phyloP scores from a whole-genome alignment of 1,140 invertebrate species.

The Aradophagus sp. region DNA sequence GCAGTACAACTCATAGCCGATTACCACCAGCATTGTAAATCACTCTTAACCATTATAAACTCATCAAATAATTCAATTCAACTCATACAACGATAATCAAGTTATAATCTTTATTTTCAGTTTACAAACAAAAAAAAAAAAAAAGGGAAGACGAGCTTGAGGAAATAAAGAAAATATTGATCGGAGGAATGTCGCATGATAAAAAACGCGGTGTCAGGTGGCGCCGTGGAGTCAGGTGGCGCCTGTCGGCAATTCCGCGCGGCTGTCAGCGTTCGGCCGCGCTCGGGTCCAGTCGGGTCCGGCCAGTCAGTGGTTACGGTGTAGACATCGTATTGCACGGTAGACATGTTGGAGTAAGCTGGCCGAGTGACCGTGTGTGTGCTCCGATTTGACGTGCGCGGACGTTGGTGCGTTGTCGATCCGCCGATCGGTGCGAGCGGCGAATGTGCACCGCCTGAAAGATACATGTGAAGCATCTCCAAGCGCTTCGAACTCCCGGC shows the following conservation, averaged over 20 bases:
- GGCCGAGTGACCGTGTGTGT: constrained; percentile 60
- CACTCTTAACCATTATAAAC: no score
- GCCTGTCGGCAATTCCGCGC: constrained; percentile 60
- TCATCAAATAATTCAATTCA: no score
- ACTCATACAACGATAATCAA: no score
- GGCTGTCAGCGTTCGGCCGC: constrained; percentile 46
- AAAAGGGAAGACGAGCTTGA: no score
- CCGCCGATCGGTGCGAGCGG: constrained; percentile 39
- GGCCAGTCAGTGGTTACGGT: constrained; percentile 67
- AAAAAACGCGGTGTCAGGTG: background rate
- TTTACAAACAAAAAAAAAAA: no score
- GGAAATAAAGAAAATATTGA: no score
- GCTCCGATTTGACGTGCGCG: constrained; percentile 61
- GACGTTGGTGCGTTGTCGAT: constrained; percentile 54
- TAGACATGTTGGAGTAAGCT: constrained; percentile 67
- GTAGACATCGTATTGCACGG: constrained; percentile 7
- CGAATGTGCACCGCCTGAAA: constrained; percentile 44
- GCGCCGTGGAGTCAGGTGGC: constrained; percentile 36
- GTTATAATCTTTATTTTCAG: no score
- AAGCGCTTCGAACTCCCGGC: no score
- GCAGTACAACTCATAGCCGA: no score
- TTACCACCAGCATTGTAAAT: no score
- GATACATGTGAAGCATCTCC: constrained; percentile 68
- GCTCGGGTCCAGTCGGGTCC: constrained; percentile 59
- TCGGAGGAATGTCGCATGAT: no score